A percentile compares a stretch with the other conserved stretches of the same genome.
Evolutionary conservation across 2,113 vertebrate species (phyloP).

Genomic region (Pteropus alecto): DNA sequence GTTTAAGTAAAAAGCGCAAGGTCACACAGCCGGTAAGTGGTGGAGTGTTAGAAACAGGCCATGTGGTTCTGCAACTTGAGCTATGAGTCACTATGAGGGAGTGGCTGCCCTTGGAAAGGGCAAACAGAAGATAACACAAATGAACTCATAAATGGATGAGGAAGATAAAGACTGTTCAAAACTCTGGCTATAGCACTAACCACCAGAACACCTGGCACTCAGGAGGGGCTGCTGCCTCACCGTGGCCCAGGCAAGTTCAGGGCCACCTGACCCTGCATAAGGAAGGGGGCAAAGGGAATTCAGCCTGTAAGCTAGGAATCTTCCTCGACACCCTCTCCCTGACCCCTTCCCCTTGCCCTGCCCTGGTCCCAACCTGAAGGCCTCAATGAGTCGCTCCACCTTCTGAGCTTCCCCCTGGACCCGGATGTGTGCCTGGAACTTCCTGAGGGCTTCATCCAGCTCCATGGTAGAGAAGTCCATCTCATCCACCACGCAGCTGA

Average conservation of each 20-base stretch:
- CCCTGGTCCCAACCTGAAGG: conserved; percentile 88
- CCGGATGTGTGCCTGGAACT: conserved; percentile 97
- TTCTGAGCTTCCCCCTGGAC: conserved; percentile 98
- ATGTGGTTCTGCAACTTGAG: background rate
- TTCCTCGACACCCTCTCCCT: background rate
- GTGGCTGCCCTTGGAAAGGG: background rate
- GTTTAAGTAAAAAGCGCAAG: background rate
- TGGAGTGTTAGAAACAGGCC: background rate
- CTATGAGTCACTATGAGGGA: background rate
- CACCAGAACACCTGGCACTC: background rate
- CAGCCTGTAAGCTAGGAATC: background rate
- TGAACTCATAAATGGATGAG: accelerated
- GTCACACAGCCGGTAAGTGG: background rate
- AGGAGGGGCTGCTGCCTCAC: background rate
- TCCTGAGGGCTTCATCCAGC: conserved; percentile 96
- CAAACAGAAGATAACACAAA: background rate
- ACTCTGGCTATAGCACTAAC: background rate
- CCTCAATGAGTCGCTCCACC: conserved; percentile 96
- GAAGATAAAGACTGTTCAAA: background rate
- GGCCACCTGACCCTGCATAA: background rate
- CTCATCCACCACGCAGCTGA: conserved; percentile 97
- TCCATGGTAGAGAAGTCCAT: conserved; percentile 98
- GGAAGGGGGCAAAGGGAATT: background rate
- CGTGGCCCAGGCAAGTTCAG: background rate
- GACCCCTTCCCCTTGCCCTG: background rate